Percentiles rank a stretch among this genome's conserved stretches.
phyloP scores from a whole-genome alignment of 2,113 vertebrate genomes.

The Fukomys damarensis region DNA sequence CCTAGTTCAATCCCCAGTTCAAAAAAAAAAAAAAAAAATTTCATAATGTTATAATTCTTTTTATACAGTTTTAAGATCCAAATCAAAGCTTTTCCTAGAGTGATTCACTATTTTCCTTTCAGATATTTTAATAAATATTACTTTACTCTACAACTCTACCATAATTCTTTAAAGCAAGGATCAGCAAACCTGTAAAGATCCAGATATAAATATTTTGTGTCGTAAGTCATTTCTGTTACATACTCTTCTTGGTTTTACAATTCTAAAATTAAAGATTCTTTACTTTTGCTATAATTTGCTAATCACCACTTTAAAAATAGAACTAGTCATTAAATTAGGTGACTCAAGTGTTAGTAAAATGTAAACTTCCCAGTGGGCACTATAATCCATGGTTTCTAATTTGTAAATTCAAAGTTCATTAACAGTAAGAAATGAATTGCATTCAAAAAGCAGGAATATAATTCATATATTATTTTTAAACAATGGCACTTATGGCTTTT shows the following conservation, averaged over 20 bases:
- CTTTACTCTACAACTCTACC: slow-evolving; percentile 57
- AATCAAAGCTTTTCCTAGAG: slow-evolving; percentile 41
- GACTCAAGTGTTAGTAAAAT: slow-evolving; percentile 68
- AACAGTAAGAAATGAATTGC: neutral
- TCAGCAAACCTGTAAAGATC: neutral
- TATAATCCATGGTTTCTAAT: slow-evolving; percentile 32
- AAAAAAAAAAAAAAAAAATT: too few relatives aligned
- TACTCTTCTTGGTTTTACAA: neutral
- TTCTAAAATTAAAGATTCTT: neutral
- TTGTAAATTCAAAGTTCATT: neutral
- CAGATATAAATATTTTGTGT: neutral
- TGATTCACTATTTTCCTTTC: slow-evolving; percentile 42
- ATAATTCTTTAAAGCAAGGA: slow-evolving; percentile 22
- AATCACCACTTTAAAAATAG: slow-evolving; percentile 46
- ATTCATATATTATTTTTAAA: neutral
- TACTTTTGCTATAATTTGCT: neutral
- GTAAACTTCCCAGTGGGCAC: slow-evolving; percentile 66
- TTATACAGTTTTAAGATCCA: slow-evolving; percentile 40
- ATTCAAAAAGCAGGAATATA: neutral
- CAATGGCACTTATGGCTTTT: neutral
- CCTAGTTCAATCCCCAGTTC: too few relatives aligned
- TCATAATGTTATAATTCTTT: slow-evolving; percentile 14
- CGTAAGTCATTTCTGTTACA: neutral
- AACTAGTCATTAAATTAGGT: slow-evolving; percentile 58
- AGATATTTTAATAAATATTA: slow-evolving; percentile 77